Evolutionary conservation across 2,888 invertebrate species (phyloP).

Genomic region (Julus scanicus): DNA sequence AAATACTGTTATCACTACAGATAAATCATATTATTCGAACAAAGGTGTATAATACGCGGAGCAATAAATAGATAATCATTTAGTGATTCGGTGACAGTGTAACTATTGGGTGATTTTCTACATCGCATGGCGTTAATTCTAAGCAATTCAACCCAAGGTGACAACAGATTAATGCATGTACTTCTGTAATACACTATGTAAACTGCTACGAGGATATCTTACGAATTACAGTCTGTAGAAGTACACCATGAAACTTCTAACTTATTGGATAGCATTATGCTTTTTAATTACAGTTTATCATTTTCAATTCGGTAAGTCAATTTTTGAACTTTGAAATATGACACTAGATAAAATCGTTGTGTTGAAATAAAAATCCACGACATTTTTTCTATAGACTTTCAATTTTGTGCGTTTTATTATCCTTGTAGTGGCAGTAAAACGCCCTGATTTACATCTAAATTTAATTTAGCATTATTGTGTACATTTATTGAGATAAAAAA

Average conservation of each 20-base stretch:
- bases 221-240: not conserved
- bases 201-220: not conserved
- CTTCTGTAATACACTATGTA: not conserved
- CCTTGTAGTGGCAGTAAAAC: not conserved
- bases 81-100: not conserved
- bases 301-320: not conserved
- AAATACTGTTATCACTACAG: slow-evolving; percentile 34
- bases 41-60: not conserved
- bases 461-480: not conserved
- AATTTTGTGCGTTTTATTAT: not conserved
- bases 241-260: not conserved
- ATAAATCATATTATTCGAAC: not conserved
- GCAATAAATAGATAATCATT: slow-evolving; percentile 25
- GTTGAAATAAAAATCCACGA: not conserved
- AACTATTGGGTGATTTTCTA: not conserved
- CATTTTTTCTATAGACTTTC: not conserved
- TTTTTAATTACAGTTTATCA: not conserved
- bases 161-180: not conserved
- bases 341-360: not conserved
- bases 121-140: not conserved
- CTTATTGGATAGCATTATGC: not conserved
- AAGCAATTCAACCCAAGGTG: not conserved
- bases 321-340: not conserved
- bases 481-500: too few species aligned
- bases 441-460: not conserved